These are phyloP conservation scores for Sebastes diploproa DNA, from an alignment of 2,797 vertebrate genomes.

Conservation along the genomic window DNA sequence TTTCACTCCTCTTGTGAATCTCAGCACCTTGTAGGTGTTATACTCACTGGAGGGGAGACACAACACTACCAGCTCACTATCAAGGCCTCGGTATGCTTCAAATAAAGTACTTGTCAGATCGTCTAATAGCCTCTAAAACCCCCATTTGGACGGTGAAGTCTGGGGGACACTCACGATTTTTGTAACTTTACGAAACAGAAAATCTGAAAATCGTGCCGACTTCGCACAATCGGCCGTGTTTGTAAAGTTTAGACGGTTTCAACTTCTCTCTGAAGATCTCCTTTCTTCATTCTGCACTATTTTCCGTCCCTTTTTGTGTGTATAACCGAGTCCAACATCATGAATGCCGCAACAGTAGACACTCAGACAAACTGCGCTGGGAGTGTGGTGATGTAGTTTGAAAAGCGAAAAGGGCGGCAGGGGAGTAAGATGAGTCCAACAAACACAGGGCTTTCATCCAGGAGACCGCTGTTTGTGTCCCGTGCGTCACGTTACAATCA, in stretches of 20 bases:
- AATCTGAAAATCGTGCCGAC: neutral
- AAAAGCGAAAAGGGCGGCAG: too few relatives aligned
- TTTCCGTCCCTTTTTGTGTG: too few relatives aligned
- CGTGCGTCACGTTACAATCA: too few relatives aligned
- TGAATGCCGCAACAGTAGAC: too few relatives aligned
- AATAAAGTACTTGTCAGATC: neutral
- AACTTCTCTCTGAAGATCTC: neutral
- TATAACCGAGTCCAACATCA: neutral
- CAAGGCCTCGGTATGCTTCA: neutral
- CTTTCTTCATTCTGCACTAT: neutral
- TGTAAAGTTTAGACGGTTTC: neutral
- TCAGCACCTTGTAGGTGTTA: neutral
- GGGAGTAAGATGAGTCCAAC: too few relatives aligned
- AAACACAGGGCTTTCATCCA: too few relatives aligned
- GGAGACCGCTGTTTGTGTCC: too few relatives aligned
- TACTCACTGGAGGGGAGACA: neutral
- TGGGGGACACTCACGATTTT: neutral
- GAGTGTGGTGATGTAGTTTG: too few relatives aligned
- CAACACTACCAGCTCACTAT: neutral
- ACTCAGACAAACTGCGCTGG: too few relatives aligned
- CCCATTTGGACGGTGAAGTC: too few relatives aligned
- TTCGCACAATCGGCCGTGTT: neutral
- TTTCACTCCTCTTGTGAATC: slow-evolving; percentile 5
- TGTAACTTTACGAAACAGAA: too few relatives aligned
- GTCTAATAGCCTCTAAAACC: neutral